Base-by-base conservation (phyloP, 2,797 vertebrate species). In the Gobio occitaniae region DNA sequence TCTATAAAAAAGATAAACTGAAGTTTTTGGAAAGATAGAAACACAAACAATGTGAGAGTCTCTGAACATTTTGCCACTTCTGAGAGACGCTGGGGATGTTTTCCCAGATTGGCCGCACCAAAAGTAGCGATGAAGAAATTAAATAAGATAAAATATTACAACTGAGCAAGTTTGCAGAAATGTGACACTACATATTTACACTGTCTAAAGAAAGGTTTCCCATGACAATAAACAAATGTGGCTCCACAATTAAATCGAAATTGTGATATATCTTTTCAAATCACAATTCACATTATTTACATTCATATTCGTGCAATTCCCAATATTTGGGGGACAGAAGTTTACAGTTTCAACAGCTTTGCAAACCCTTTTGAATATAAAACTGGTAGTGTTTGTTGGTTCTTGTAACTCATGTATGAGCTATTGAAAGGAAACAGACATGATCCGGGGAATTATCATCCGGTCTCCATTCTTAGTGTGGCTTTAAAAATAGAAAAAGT, bases 1-100 rank as follows among this genome's bases (percentile, higher is more conserved):
- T 74, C 41, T 83, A 74, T 38, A 15, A 17, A 70, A 65, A 74
- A 74, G 70, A 74, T 75, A 50, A 82, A 75, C 25, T 6, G 13
- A 50, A 17, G 12, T 36, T 36, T 74, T 63, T 36, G 56, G 70
- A 82, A 82, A 38, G 41, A 48, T 4, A 72, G 68, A 72, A 72
- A 82, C 1, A 11, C 10, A 48, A 72, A 72, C 52, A 72, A 63
- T 29, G 66, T 25, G 56, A 74, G 69, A 65, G 32, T 52, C 52
- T 50, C 54, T 10, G 12, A 65, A 82, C n/a, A 83, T 52, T 75
- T 83, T 66, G 44, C 5, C 70, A 13, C 29, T 38, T n/a, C 9
- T 47, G 41, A 74, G 38, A 56, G 48, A 82, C 61, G 21, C 50
- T 41, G 3, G 13, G 56, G 63, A 80, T 68, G 63, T 80, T 83